These are phyloP conservation scores for Volucella bombylans DNA, from an alignment of 2,888 invertebrate species.

Conservation along the genomic window DNA sequence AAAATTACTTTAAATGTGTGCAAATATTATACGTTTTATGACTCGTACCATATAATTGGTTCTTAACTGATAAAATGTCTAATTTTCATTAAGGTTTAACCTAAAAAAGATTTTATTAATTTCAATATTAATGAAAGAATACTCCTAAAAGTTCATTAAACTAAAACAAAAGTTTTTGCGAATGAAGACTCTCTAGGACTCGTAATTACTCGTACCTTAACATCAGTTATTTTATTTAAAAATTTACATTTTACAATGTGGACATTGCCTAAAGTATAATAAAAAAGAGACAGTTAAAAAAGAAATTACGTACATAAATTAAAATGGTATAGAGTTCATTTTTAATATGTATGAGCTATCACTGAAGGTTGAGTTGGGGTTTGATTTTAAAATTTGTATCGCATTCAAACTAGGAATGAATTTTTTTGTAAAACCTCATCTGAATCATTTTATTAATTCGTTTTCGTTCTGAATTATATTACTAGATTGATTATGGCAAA, in stretches of 20 bases:
- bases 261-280: not conserved
- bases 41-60: too few species aligned
- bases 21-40: too few species aligned
- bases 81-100: not conserved
- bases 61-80: too few species aligned
- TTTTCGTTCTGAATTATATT: too few species aligned
- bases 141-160: constrained; percentile 37
- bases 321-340: too few species aligned
- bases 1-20: not conserved
- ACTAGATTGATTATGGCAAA: too few species aligned
- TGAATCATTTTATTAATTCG: too few species aligned
- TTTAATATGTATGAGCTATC: too few species aligned
- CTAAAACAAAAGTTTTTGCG: constrained; percentile 19
- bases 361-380: too few species aligned
- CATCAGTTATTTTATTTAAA: not conserved
- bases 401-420: too few species aligned
- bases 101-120: constrained; percentile 9
- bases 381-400: too few species aligned
- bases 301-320: not conserved
- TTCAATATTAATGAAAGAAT: constrained; percentile 33
- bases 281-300: not conserved
- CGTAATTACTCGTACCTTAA: constrained; percentile 14
- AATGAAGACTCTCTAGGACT: constrained; percentile 5
- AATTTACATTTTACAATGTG: constrained; percentile 2
- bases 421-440: too few species aligned